Evolutionary conservation across 2,888 invertebrate species (phyloP), one percentile per base, ranked within the genome.

Genomic region (Lycia hirtaria): DNA sequence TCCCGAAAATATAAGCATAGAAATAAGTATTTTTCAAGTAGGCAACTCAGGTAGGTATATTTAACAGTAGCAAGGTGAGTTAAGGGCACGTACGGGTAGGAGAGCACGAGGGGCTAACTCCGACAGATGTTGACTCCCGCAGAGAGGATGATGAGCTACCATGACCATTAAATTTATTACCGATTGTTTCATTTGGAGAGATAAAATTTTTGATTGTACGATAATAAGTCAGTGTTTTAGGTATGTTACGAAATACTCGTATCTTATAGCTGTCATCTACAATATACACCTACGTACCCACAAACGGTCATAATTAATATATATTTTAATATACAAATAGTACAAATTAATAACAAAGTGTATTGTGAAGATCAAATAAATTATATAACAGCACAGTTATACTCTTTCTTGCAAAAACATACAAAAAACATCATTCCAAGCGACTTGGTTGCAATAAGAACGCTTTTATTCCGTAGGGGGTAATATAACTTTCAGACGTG

Each of bases 81-180:
- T 4, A 22, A 59, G 61, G 62, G 62, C 62, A 69, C 45, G 56
- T 55, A 59, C 48, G 59, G 49, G 35, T 44, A 50, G 37, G 37
- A 14, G 33, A 60, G 17, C 58, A 60, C 60, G 60, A 68, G 72
- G 82, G 80, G 76, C 74, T 68, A 35, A 19, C 12, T 64, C 69
- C 78, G 84, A 83, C 92, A 92, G 92, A 92, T 92, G 92, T 83
- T 80, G 80, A 76, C 90, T 89, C 92, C 92, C 70, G 88, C 78
- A 41, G 91, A 52, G 89, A 77, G 76, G 69, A 75, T 86, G 88
- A 90, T 90, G 84, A 87, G 75, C 72, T 55, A 53, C 65, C 61
- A 68, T 72, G 72, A 66, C 74, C 78, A 82, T 83, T 81, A 82
- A 81, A 72, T 72, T 80, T 74, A 71, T 69, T 71, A 71, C 73